These are phyloP conservation scores for Cyclargus thomasi DNA, from an alignment of 1,140 invertebrate species.

Conservation along the genomic window DNA sequence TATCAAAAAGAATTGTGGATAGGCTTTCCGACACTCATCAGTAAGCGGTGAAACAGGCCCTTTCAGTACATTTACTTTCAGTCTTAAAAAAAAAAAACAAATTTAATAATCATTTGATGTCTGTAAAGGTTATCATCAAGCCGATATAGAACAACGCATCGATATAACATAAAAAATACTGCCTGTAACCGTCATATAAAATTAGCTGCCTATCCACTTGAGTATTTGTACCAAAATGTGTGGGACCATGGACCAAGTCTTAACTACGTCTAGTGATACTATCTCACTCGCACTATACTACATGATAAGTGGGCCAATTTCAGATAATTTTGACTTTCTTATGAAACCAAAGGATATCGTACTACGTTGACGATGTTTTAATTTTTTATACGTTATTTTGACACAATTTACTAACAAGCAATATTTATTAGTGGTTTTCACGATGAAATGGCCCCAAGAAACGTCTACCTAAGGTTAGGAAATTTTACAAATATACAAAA, in stretches of 20 bases:
- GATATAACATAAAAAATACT: conserved; percentile 7
- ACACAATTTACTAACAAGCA: neutral
- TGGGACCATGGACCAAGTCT: conserved; percentile 43
- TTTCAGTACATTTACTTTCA: too few relatives aligned
- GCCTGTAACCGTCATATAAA: conserved; percentile 16
- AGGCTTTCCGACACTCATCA: too few relatives aligned
- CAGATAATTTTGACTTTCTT: neutral
- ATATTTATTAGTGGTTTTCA: neutral
- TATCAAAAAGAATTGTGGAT: too few relatives aligned
- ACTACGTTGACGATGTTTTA: conserved; percentile 4
- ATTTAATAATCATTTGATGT: neutral
- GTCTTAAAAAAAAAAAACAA: too few relatives aligned
- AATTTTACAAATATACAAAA: conserved; percentile 61
- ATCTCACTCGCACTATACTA: conserved; percentile 46
- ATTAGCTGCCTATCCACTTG: conserved; percentile 38
- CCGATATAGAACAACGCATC: conserved; percentile 16
- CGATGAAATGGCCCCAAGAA: conserved; percentile 23
- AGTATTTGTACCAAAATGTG: conserved; percentile 67
- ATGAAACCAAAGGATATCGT: too few relatives aligned
- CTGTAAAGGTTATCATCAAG: neutral
- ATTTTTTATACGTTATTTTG: neutral
- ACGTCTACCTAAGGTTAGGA: conserved; percentile 33
- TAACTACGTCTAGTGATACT: conserved; percentile 44
- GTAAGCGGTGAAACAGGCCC: too few relatives aligned
- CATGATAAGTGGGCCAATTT: conserved; percentile 19